Evolutionary conservation across 2,888 invertebrate genomes (phyloP).

Genomic region (Drosophila mimetica): DNA sequence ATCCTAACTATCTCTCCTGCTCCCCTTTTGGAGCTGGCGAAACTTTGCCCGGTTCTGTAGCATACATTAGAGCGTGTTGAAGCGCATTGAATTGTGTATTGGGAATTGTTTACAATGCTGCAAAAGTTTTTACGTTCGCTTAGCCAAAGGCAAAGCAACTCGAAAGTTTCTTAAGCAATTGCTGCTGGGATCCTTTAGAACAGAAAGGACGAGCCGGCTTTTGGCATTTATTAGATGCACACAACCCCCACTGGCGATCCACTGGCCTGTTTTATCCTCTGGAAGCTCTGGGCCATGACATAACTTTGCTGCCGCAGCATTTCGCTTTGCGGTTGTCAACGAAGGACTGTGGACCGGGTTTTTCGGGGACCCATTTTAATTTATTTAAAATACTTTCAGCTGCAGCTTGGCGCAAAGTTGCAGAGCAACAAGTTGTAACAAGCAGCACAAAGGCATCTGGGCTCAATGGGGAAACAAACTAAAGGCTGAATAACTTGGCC

Average conservation of each 20-base stretch:
- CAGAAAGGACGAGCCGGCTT: slow-evolving; percentile 22
- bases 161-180: slow-evolving; percentile 73
- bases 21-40: too few relatives aligned
- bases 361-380: slow-evolving; percentile 46
- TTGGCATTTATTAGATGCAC: slow-evolving; percentile 74
- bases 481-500: slow-evolving; percentile 33
- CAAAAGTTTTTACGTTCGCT: slow-evolving; percentile 77
- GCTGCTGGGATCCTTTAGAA: slow-evolving; percentile 46
- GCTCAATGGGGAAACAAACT: slow-evolving; percentile 24
- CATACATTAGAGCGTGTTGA: slow-evolving; percentile 78
- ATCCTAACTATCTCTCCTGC: slow-evolving; percentile 35
- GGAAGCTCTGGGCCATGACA: slow-evolving; percentile 36
- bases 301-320: slow-evolving; percentile 60
- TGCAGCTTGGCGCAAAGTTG: slow-evolving; percentile 31
- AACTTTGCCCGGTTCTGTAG: slow-evolving; percentile 61
- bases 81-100: slow-evolving; percentile 79
- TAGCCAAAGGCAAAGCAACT: slow-evolving; percentile 72
- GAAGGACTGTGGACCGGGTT: slow-evolving; percentile 25
- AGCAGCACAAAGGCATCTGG: slow-evolving; percentile 24
- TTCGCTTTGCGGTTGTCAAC: slow-evolving; percentile 54
- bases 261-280: slow-evolving; percentile 14
- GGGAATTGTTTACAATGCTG: slow-evolving; percentile 78
- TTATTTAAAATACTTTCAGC: slow-evolving; percentile 55
- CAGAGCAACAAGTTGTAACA: slow-evolving; percentile 36
- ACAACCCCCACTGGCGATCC: slow-evolving; percentile 46